Percentiles rank a stretch among this genome's conserved stretches.
Conservation (phyloP, 2,797 vertebrate genomes). For the Todus mexicanus region DNA sequence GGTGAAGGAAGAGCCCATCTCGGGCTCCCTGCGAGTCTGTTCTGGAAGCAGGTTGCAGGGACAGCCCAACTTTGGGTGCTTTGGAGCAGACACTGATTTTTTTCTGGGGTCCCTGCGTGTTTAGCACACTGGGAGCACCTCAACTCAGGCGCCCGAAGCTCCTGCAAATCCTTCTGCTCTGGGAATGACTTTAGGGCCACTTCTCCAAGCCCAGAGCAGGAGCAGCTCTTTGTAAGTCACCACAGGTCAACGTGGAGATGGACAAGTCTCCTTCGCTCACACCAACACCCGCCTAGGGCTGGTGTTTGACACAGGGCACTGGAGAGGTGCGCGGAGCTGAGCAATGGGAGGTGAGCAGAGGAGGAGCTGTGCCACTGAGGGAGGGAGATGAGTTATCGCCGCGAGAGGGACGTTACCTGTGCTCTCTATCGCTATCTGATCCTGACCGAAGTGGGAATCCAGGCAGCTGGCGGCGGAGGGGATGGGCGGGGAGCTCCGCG, state of each 20-base stretch:
- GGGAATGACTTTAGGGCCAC: neutral
- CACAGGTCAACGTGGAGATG: neutral
- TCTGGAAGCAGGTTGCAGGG: neutral
- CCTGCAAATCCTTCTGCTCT: neutral
- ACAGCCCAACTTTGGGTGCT: neutral
- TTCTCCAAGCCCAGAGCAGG: neutral
- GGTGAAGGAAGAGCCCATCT: neutral
- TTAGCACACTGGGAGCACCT: neutral
- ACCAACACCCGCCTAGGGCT: neutral
- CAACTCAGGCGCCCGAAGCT: neutral
- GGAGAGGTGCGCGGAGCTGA: too few relatives aligned
- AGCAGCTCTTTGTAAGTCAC: neutral
- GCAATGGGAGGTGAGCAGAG: neutral
- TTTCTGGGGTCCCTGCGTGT: neutral
- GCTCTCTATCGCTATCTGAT: constrained; percentile 74
- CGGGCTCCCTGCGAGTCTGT: neutral
- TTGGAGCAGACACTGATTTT: neutral
- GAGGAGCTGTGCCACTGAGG: neutral
- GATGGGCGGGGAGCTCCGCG: constrained; percentile 71
- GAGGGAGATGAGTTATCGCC: neutral
- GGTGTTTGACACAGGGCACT: neutral
- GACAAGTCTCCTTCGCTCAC: neutral
- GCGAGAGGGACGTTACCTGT: constrained; percentile 70
- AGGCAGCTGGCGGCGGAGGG: constrained; percentile 70
- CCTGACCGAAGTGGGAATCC: constrained; percentile 72